phyloP scores from a whole-genome alignment of 2,113 vertebrate genomes.

The Pipra filicauda region DNA sequence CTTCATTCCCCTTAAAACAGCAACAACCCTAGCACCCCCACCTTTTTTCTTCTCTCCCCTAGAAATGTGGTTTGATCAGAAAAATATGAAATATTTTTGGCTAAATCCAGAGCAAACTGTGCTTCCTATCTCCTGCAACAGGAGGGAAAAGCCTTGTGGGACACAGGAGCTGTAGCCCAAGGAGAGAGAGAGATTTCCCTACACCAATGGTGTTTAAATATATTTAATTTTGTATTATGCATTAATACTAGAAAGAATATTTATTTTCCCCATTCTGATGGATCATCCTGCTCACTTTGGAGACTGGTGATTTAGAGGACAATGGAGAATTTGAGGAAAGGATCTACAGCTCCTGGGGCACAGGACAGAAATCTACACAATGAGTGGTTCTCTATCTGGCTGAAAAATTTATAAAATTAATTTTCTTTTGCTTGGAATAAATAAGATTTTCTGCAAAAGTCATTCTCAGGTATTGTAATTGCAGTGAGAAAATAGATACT shows the following conservation, averaged over 20 bases:
- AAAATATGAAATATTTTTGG: neutral
- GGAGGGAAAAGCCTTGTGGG: neutral
- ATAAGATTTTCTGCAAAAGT: neutral
- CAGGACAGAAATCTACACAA: neutral
- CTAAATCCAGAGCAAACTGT: neutral
- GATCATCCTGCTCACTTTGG: neutral
- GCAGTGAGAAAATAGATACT: neutral
- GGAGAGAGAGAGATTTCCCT: neutral
- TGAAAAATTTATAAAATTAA: neutral
- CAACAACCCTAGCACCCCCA: rapidly evolving
- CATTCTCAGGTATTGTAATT: neutral
- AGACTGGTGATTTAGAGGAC: neutral
- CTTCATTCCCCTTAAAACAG: neutral
- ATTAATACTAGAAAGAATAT: neutral
- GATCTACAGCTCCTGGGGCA: rapidly evolving
- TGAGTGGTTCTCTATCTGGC: neutral
- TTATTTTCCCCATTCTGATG: too few species aligned
- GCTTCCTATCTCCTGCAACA: neutral
- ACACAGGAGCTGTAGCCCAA: neutral
- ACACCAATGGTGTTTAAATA: neutral
- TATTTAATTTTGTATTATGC: neutral
- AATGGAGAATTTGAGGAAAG: neutral
- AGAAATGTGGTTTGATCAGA: neutral
- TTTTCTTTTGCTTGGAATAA: neutral
- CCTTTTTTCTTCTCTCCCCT: neutral